phyloP scores from a whole-genome alignment of 1,140 invertebrate species.

The Phymorhynchus buccinoides region DNA sequence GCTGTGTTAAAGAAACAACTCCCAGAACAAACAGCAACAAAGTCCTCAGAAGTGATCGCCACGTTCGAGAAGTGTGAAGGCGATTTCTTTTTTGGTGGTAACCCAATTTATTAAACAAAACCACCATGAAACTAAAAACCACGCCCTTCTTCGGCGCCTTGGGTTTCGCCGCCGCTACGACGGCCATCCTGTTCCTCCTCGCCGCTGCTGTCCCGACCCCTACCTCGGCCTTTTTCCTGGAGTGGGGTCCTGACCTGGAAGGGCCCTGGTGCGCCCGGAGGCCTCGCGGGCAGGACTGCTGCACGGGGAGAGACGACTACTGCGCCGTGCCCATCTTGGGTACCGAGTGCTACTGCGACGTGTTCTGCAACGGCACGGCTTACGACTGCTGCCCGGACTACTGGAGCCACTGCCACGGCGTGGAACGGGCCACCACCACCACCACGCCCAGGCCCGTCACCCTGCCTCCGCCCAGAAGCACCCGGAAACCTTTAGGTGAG shows the following conservation, averaged over 20 bases:
- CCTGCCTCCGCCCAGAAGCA: conserved; percentile 34
- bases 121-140: background rate
- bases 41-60: no score
- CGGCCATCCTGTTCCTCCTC: background rate
- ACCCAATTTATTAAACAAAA: no score
- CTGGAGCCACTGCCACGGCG: conserved; percentile 80
- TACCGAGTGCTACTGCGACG: conserved; percentile 93
- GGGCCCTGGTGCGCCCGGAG: conserved; percentile 61
- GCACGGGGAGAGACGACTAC: conserved; percentile 80
- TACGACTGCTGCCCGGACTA: conserved; percentile 92
- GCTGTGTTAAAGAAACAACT: no score
- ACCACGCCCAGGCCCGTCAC: conserved; percentile 19
- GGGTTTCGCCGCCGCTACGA: no score
- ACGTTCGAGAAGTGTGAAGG: no score
- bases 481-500: conserved; percentile 45
- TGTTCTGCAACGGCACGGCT: conserved; percentile 85
- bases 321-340: conserved; percentile 83
- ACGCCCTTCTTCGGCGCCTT: background rate
- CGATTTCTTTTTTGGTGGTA: no score
- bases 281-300: conserved; percentile 76
- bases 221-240: conserved; percentile 41
- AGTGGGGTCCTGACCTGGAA: conserved; percentile 57
- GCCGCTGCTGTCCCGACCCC: background rate
- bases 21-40: no score
- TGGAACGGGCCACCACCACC: conserved; percentile 46